Evolutionary conservation across 2,113 vertebrate species (phyloP).

Genomic region (Austrofundulus limnaeus): DNA sequence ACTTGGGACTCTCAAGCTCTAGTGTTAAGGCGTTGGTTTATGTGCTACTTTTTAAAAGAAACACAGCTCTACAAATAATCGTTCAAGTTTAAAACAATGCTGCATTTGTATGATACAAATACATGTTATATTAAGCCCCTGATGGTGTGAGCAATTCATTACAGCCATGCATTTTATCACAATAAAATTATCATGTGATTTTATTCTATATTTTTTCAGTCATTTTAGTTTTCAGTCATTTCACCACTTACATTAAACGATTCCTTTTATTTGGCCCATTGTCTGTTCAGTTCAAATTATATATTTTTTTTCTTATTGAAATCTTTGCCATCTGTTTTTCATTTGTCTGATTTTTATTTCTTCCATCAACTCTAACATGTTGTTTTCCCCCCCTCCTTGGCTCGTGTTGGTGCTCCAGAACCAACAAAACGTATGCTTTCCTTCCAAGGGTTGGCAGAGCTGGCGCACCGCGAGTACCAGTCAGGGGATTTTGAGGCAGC

Average conservation of each 20-base stretch:
- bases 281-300: constrained; percentile 7
- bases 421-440: constrained; percentile 99
- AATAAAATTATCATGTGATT: neutral
- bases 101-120: too few relatives aligned
- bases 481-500: constrained; percentile 99
- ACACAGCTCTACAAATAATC: neutral
- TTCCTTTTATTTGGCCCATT: neutral
- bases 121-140: too few relatives aligned
- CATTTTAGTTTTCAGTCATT: neutral
- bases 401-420: constrained; percentile 98
- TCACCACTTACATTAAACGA: neutral
- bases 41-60: too few relatives aligned
- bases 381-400: constrained; percentile 85
- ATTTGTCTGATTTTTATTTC: constrained; percentile 79
- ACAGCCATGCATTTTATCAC: neutral
- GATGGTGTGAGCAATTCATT: too few relatives aligned
- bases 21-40: too few relatives aligned
- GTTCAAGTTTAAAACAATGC: too few relatives aligned
- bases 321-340: constrained; percentile 49
- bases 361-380: constrained; percentile 93
- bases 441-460: constrained; percentile 99
- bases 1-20: too few relatives aligned
- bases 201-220: neutral
- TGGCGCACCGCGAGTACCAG: constrained; percentile 99
- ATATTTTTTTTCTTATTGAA: constrained; percentile 15